Evolutionary conservation across 2,113 vertebrate genomes (phyloP), one percentile per base, ranked within the genome.

Genomic region (Xenopus borealis): DNA sequence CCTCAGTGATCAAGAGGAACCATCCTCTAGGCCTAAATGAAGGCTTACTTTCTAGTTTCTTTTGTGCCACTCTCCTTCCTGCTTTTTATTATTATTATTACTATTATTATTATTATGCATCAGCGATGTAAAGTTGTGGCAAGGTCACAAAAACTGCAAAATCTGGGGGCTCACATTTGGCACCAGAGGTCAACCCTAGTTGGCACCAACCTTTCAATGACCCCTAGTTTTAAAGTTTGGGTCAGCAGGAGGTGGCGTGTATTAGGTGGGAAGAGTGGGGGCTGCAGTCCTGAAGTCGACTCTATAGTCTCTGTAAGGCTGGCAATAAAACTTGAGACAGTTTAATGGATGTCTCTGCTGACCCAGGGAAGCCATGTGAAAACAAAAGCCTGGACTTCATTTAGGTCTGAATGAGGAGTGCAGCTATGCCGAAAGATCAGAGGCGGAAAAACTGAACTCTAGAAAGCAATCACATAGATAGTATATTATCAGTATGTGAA

Each of bases 241-340:
- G 91, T 89, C 94, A 86, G 90, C 93, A 90, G 95, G 93, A 88
- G 89, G 75, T 71, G 75, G 68, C 3, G 33, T 44, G 47, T 79
- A 69, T 64, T 64, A 47, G 78, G 58, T 69, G 72, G 52, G 53
- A 63, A 57, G 69, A 57, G 50, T 47, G 62, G 71, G 71, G 67
- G 62, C 9, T 11, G 47, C 57, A 58, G 89, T 91, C 94, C 93
- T 95, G 91, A 90, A 94, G 90, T 93, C 82, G 93, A 89, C 89
- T 93, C 96, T 95, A 94, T 91, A 91, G 94, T 93, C 91, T 94
- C 94, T 86, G 92, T 94, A 93, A 92, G 85, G 89, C 88, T 86
- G 95, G 96, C 95, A 95, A 98, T 99, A 98, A 99, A 99, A 98
- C 95, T 96, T 98, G 93, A 98, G 95, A 98, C 95, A 95, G 94